Base-by-base conservation (phyloP, 1,140 invertebrate species). In the Vanessa atalanta region DNA sequence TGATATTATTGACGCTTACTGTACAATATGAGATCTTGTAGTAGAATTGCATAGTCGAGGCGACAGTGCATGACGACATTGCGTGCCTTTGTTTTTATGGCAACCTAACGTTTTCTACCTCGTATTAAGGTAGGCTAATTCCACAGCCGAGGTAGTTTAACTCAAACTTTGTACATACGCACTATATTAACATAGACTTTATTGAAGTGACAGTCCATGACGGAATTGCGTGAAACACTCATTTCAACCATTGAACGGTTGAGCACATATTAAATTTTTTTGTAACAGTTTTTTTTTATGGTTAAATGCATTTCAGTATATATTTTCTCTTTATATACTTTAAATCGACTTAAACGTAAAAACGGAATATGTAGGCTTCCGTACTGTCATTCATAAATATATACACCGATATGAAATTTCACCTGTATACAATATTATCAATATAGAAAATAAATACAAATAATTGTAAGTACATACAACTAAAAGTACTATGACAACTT, bases 201-300 rank as follows among this genome's bases (percentile, higher is more conserved):
- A 23, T 14, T 61, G 15, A 37, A 37, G 15, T 61, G 57, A 61
- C 57, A 37, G 57, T 5, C 57, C 57, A 61, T 61, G 57, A 60
- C 55, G 55, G 23, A 60, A 60, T 31, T 60, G 55, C 55, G 55
- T 60, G 55, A 26, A 26, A 9, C 23, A 26, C 9, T 14, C 8
- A 15, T 61, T 61, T 61, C 26, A 61, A 61, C 57, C 23, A 61
- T 61, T 61, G 57, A 61, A 61, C 57, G 57, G 57, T 26, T 61
- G 57, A 16, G 13, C 57, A 61, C 23, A n/a, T 26, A 61, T 61
- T 6, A n/a, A 61, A 13, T 60, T 61, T 57, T 61, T 61, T 37
- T 61, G 57, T 26, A 12, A 57, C 23, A 43, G 26, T 57, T 7
- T 6, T 61, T 6, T 61, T 61, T 61, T n/a, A 61, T 61, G 57